Percentiles rank a stretch among this genome's conserved stretches.
Evolutionary conservation across 2,888 invertebrate genomes (phyloP).

Genomic region (Pammene aurita): DNA sequence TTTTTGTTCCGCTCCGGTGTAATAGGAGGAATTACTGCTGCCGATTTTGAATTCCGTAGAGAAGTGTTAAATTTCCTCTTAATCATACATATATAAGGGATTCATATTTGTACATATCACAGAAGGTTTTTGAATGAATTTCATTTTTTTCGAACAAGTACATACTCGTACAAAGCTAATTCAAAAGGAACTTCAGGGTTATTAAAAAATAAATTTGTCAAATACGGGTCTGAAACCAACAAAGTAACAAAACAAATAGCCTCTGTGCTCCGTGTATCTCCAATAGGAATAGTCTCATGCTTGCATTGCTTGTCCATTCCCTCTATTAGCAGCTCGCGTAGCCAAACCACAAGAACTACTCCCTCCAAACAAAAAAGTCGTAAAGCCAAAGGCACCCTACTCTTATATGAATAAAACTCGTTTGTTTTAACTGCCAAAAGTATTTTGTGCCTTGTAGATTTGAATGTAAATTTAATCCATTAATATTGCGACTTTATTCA

Average conservation of each 20-base stretch:
- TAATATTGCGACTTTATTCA: conserved; percentile 28
- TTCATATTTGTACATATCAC: too few species aligned
- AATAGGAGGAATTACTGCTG: conserved; percentile 4
- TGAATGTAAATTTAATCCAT: conserved; percentile 14
- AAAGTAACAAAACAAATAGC: too few species aligned
- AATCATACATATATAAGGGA: neutral
- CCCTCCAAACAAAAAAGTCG: neutral
- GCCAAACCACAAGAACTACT: neutral
- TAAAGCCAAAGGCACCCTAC: neutral
- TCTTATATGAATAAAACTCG: neutral
- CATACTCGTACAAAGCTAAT: too few species aligned
- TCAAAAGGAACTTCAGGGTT: too few species aligned
- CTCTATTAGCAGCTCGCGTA: conserved; percentile 20
- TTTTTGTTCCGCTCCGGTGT: conserved; percentile 22
- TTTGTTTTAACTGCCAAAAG: neutral
- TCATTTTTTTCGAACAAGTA: too few species aligned
- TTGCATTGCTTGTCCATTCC: conserved; percentile 3
- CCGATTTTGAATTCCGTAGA: conserved; percentile 12
- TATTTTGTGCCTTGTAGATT: conserved; percentile 9
- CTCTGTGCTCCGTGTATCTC: neutral
- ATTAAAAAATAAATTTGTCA: too few species aligned
- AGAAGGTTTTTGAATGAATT: too few species aligned
- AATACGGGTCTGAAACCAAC: too few species aligned
- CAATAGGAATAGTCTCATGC: neutral
- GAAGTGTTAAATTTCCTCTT: neutral